phyloP scores from a whole-genome alignment of 1,140 invertebrate species.

The Oppia nitens region DNA sequence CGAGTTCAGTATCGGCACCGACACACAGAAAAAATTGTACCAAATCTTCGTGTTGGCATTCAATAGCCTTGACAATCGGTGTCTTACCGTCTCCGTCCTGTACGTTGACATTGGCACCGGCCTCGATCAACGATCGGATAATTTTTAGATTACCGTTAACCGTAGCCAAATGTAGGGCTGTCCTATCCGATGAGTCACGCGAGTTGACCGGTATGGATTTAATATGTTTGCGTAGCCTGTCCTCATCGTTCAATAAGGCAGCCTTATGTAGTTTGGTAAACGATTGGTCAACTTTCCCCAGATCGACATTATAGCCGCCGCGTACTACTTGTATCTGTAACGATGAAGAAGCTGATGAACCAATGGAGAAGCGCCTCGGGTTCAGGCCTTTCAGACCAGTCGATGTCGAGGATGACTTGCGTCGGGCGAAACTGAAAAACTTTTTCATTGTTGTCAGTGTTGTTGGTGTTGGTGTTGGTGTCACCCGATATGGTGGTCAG shows the following conservation, averaged over 20 bases:
- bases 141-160: conserved; percentile 56
- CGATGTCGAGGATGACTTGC: conserved; percentile 2
- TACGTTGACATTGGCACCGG: conserved; percentile 43
- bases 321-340: conserved; percentile 12
- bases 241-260: conserved; percentile 14
- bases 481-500: neutral
- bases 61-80: conserved; percentile 30
- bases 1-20: conserved; percentile 12
- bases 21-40: conserved; percentile 25
- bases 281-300: conserved; percentile 13
- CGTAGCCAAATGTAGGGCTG: conserved; percentile 52
- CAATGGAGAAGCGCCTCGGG: neutral
- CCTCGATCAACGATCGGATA: conserved; percentile 48
- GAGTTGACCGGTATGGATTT: conserved; percentile 25
- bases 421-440: conserved; percentile 6
- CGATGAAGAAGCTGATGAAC: neutral
- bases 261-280: conserved; percentile 18
- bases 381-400: neutral
- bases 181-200: conserved; percentile 30
- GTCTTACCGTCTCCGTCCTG: conserved; percentile 30
- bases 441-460: conserved; percentile 7
- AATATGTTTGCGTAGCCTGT: conserved; percentile 6
- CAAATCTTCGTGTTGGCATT: conserved; percentile 28
- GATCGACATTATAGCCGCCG: conserved; percentile 17
- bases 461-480: too few species aligned